Evolutionary conservation across 1,140 invertebrate genomes (phyloP).

Genomic region (Zaprionus camerounensis): DNA sequence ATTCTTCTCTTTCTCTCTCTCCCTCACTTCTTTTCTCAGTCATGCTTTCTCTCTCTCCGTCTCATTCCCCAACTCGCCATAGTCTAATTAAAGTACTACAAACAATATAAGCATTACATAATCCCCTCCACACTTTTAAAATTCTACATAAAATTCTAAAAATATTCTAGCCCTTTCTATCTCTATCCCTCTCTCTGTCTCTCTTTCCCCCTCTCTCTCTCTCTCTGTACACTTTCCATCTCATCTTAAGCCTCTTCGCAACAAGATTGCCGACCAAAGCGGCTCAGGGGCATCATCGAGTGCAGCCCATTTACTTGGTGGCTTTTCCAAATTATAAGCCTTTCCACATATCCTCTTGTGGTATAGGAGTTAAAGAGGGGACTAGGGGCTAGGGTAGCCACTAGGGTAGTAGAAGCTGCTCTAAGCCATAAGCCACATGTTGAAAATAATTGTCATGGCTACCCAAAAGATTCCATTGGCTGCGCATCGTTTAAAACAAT

Average conservation of each 20-base stretch:
- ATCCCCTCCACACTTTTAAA: not conserved
- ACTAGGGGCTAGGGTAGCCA: not conserved
- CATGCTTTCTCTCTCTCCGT: too few species aligned
- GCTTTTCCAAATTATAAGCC: slow-evolving; percentile 38
- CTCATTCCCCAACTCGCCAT: too few species aligned
- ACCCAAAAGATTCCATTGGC: slow-evolving; percentile 55
- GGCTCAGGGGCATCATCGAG: slow-evolving; percentile 33
- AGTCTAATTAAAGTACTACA: not conserved
- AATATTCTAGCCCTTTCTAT: not conserved
- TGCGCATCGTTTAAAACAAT: slow-evolving; percentile 70
- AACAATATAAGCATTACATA: not conserved
- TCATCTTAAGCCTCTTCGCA: not conserved
- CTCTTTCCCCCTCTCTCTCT: not conserved
- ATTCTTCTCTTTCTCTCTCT: too few species aligned
- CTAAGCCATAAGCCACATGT: slow-evolving; percentile 47
- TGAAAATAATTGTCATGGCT: slow-evolving; percentile 77
- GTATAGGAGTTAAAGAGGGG: not conserved
- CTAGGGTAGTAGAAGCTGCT: not conserved
- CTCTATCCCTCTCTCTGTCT: not conserved
- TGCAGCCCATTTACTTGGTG: slow-evolving; percentile 43
- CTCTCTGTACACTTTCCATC: not conserved
- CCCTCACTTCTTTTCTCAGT: too few species aligned
- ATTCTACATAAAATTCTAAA: not conserved
- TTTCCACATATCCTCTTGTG: slow-evolving; percentile 24
- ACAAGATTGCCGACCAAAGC: slow-evolving; percentile 29